phyloP scores from a whole-genome alignment of 2,113 vertebrate genomes.

The Hippocampus mohnikei region DNA sequence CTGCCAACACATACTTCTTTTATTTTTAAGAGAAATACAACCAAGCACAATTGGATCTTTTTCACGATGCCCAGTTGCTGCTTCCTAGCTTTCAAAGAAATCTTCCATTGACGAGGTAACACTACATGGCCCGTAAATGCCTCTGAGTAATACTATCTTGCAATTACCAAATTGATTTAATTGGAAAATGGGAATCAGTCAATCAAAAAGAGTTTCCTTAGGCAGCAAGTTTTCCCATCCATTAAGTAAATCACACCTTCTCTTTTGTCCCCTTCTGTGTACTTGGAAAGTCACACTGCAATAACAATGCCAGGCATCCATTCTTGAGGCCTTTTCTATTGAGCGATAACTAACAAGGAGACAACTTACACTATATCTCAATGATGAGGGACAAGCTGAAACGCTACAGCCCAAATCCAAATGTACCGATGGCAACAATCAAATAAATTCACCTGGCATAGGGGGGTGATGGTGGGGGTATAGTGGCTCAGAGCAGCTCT shows the following conservation, averaged over 20 bases:
- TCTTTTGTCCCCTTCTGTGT: background rate
- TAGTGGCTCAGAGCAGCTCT: constrained; percentile 29
- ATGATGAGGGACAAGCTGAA: constrained; percentile 44
- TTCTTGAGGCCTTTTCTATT: constrained; percentile 7
- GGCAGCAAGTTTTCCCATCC: constrained; percentile 19
- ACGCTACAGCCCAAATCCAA: constrained; percentile 41
- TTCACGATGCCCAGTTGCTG: constrained; percentile 17
- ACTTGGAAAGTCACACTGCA: constrained; percentile 13
- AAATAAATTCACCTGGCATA: constrained; percentile 47
- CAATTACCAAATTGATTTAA: background rate
- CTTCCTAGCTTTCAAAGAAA: constrained; percentile 12
- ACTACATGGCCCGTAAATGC: background rate
- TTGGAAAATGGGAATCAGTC: background rate
- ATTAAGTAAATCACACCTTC: constrained; percentile 1
- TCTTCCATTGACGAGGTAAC: constrained; percentile 23
- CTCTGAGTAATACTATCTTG: background rate
- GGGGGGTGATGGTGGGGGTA: background rate
- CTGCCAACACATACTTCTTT: constrained; percentile 31
- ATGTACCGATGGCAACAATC: constrained; percentile 52
- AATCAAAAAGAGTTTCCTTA: background rate
- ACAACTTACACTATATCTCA: constrained; percentile 16
- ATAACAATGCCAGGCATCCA: constrained; percentile 9
- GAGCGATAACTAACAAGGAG: constrained; percentile 15
- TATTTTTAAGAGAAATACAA: constrained; percentile 48
- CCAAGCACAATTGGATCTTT: constrained; percentile 55